Evolutionary conservation across 2,888 invertebrate genomes (phyloP), one percentile per base, ranked within the genome.

Genomic region (Frankliniella fusca): DNA sequence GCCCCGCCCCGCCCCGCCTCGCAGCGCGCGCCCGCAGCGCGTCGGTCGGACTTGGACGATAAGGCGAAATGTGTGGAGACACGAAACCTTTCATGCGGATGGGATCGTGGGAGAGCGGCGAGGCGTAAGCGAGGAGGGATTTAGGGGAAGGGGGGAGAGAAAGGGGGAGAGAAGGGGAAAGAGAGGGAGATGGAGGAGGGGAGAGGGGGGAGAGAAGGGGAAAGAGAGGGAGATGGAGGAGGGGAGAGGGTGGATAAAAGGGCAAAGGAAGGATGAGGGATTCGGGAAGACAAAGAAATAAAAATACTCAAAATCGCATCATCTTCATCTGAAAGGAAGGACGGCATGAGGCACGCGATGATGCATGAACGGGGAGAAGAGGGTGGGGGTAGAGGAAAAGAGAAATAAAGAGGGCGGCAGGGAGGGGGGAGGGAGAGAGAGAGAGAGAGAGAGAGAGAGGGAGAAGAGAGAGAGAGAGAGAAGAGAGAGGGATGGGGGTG

Each of bases 81-180:
- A 76, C 70, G 70, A 27, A 76, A 76, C 70, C 70, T 76, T 76
- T 27, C 70, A 76, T 76, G 70, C 70, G n/a, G 70, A n/a, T n/a
- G n/a, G 70, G 70, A 23, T 23, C n/a, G 65, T 9, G 65, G 65
- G 54, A 54, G 54, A 54, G 54, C 12, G 54, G 54, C 15, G 8
- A 18, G 54, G 54, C 12, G 54, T 54, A 18, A 54, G 54, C 5
- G 54, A 7, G 8, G 54, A 9, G 18, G 54, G 54, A 18, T 5
- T 3, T 3, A 9, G 18, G 8, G 54, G 54, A 54, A 9, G 8
- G 54, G 18, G 54, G 54, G 54, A 5, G 50, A 15, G 50, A 50
- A 15, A 50, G 50, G 15, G 50, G 15, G 50, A 50, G 50, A 50
- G 50, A 50, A 15, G 15, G 50, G 15, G 10, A 50, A 15, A 50